phyloP scores from a whole-genome alignment of 92 coral and sea anemone genomes.

The Umimayanthus chanpuru region DNA sequence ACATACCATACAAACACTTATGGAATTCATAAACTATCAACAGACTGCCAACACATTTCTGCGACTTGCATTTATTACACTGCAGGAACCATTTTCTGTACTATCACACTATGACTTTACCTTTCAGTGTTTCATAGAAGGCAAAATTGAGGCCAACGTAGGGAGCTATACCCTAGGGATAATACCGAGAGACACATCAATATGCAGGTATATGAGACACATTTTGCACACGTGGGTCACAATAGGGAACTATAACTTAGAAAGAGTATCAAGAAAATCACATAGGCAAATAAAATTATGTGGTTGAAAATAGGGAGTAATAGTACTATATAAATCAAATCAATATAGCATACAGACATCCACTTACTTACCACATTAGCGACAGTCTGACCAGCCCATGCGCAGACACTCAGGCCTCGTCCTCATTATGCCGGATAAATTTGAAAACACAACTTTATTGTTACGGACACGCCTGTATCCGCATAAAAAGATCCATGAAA shows the following conservation, averaged over 20 bases:
- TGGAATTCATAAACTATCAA: background rate
- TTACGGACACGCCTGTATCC: no score
- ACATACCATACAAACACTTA: no score
- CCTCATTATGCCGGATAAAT: no score
- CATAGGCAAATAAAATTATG: no score
- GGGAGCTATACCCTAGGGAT: slow-evolving; percentile 81
- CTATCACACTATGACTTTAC: slow-evolving; percentile 1
- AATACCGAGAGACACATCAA: background rate
- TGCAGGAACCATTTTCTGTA: no score
- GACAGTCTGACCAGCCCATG: background rate
- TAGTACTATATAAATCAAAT: background rate
- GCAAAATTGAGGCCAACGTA: slow-evolving; percentile 89
- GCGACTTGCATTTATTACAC: background rate
- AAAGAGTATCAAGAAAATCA: no score
- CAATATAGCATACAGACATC: slow-evolving; percentile 28
- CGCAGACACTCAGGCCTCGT: background rate
- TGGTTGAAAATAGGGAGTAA: no score
- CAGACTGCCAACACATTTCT: background rate
- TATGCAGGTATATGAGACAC: slow-evolving; percentile 44
- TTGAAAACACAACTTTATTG: no score
- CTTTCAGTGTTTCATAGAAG: slow-evolving; percentile 88
- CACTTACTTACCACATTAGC: background rate
- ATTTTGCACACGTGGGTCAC: slow-evolving; percentile 40
- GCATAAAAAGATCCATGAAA: no score
- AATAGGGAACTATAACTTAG: no score